Evolutionary conservation across 2,888 invertebrate species (phyloP).

Genomic region (Hermodice carunculata): DNA sequence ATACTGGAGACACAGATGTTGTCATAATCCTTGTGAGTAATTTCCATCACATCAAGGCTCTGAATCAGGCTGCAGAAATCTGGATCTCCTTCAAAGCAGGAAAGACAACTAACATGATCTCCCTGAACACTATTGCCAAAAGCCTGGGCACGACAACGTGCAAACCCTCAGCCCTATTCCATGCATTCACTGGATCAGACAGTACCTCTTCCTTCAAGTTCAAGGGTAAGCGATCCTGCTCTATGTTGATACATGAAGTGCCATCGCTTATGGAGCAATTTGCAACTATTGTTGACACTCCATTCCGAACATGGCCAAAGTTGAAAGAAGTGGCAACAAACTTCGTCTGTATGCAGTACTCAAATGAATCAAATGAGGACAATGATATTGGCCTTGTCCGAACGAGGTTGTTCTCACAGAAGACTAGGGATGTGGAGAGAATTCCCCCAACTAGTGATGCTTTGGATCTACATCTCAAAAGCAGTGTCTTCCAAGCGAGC

Average conservation of each 20-base stretch:
- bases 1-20: slow-evolving; percentile 4
- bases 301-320: background rate
- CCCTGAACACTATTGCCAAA: slow-evolving; percentile 23
- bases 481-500: slow-evolving; percentile 28
- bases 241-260: slow-evolving; percentile 7
- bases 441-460: slow-evolving; percentile 26
- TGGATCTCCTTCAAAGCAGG: slow-evolving; percentile 24
- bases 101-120: slow-evolving; percentile 24
- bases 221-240: slow-evolving; percentile 16
- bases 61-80: slow-evolving; percentile 21
- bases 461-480: slow-evolving; percentile 23
- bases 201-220: slow-evolving; percentile 26
- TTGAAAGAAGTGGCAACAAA: background rate
- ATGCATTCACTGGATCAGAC: slow-evolving; percentile 35
- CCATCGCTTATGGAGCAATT: slow-evolving; percentile 1
- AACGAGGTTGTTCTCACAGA: slow-evolving; percentile 19
- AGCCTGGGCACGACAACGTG: slow-evolving; percentile 26
- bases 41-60: slow-evolving; percentile 23
- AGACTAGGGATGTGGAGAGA: slow-evolving; percentile 19
- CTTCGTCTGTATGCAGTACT: background rate
- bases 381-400: slow-evolving; percentile 11
- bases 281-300: background rate
- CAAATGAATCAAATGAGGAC: background rate
- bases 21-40: slow-evolving; percentile 6
- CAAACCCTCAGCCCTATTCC: slow-evolving; percentile 29